Conservation (phyloP, 2,888 invertebrate genomes). For the Unio delphinus region DNA sequence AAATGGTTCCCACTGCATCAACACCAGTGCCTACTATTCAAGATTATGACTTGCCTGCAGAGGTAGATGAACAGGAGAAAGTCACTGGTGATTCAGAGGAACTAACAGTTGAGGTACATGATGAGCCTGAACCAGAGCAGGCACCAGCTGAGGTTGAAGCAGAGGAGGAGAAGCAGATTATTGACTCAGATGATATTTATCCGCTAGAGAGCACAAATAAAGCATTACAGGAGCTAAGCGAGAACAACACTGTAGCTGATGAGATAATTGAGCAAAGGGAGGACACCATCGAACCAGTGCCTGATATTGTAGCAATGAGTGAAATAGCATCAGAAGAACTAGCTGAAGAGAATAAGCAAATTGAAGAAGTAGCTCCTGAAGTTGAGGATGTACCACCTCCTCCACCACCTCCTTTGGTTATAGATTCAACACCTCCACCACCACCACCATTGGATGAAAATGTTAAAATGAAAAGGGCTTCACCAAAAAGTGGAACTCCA, state of each 20-base stretch:
- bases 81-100: conserved; percentile 2
- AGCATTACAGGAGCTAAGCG: conserved; percentile 4
- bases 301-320: conserved; percentile 1
- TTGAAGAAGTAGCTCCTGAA: conserved; percentile 8
- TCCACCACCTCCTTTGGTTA: conserved; percentile 31
- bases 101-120: conserved; percentile 1
- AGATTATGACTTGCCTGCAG: conserved; percentile 21
- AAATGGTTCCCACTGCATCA: conserved; percentile 16
- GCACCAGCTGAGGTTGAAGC: conserved; percentile 4
- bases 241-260: conserved; percentile 5
- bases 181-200: not conserved
- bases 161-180: conserved; percentile 1
- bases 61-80: conserved; percentile 16
- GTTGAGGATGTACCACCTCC: conserved; percentile 19
- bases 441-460: conserved; percentile 39
- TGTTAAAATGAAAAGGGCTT: conserved; percentile 29
- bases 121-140: conserved; percentile 2
- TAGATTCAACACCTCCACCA: conserved; percentile 33
- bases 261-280: conserved; percentile 6
- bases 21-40: conserved; percentile 8
- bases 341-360: conserved; percentile 4
- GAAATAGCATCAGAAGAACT: conserved; percentile 3
- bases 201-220: conserved; percentile 7
- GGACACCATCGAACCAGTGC: conserved; percentile 6
- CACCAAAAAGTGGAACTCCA: conserved; percentile 27